phyloP scores from a whole-genome alignment of 2,888 invertebrate species.

The Diarsia brunnea region DNA sequence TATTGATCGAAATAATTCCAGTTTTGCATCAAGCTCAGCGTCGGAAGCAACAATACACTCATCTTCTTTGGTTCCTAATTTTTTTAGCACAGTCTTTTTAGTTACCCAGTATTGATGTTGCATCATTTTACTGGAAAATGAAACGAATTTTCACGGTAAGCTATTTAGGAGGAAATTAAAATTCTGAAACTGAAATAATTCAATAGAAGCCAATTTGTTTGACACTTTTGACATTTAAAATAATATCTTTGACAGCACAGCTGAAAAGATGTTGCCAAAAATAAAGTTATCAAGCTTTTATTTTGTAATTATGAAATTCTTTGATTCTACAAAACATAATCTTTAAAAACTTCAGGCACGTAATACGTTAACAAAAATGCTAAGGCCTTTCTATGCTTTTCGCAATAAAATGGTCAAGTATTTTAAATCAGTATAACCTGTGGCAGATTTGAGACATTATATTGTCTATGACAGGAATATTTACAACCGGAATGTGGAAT shows the following conservation, averaged over 20 bases:
- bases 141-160: slow-evolving; percentile 41
- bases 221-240: slow-evolving; percentile 54
- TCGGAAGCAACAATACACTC: slow-evolving; percentile 99
- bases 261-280: slow-evolving; percentile 21
- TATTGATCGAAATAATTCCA: slow-evolving; percentile 97
- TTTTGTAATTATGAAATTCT: not conserved
- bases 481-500: slow-evolving; percentile 91
- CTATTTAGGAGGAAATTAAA: slow-evolving; percentile 17
- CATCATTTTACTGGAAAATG: slow-evolving; percentile 88
- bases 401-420: not conserved
- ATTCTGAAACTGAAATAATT: slow-evolving; percentile 40
- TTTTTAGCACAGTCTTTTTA: slow-evolving; percentile 97
- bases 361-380: too few species aligned
- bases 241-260: slow-evolving; percentile 29
- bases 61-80: slow-evolving; percentile 99
- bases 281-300: not conserved
- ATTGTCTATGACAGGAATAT: slow-evolving; percentile 82
- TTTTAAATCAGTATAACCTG: not conserved
- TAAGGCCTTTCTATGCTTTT: not conserved
- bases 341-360: too few species aligned
- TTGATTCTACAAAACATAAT: not conserved
- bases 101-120: slow-evolving; percentile 99
- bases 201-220: slow-evolving; percentile 37
- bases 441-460: slow-evolving; percentile 67
- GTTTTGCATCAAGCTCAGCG: slow-evolving; percentile 98